Base-by-base conservation (phyloP, 2,797 vertebrate genomes). In the Sandelia bainsii region DNA sequence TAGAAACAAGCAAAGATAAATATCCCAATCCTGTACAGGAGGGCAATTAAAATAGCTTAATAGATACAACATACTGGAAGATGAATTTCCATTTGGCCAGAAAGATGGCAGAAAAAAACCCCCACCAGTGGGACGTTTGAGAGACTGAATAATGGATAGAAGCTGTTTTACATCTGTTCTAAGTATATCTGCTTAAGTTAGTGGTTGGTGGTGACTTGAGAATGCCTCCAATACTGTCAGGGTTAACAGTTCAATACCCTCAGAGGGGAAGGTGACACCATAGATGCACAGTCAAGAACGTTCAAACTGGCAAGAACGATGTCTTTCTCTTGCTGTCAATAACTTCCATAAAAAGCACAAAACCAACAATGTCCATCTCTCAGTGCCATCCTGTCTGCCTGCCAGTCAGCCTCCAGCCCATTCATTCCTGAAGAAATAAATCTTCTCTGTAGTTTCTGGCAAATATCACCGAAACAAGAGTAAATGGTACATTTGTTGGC, bases 11-110 rank as follows among this genome's bases (percentile, higher is more conserved):
- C 80, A 56, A 69, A 91, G 85, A 91, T 91, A 94, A 93, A 94
- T 78, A 93, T 77, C 74, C 80, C 70, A 72, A 87, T 84, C 82
- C 82, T 83, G 84, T 84, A 85, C 90, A 89, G 86, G 88, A 84
- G 83, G 84, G 88, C 90, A 91, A 91, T 94, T 93, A 93, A 92
- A 94, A 89, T 49, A 81, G 75, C 81, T 91, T 93, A 88, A 93
- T 92, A 92, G 88, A 91, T 89, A 93, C 91, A 90, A 91, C 90
- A 93, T 84, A 89, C 80, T 93, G 79, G 85, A 89, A 87, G 86
- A 90, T 87, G 84, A 84, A 92, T 93, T 93, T 93, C 87, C 85
- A 87, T 89, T 90, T 92, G 88, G 87, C 75, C 56, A 66, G 45
- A 74, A 63, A 44, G 74, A 62, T 56, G 11, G 8, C 58, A 63